A percentile compares a stretch with the other conserved stretches of the same genome.
phyloP scores from a whole-genome alignment of 1,140 invertebrate species.

The Hyposmocoma kahamanoa region DNA sequence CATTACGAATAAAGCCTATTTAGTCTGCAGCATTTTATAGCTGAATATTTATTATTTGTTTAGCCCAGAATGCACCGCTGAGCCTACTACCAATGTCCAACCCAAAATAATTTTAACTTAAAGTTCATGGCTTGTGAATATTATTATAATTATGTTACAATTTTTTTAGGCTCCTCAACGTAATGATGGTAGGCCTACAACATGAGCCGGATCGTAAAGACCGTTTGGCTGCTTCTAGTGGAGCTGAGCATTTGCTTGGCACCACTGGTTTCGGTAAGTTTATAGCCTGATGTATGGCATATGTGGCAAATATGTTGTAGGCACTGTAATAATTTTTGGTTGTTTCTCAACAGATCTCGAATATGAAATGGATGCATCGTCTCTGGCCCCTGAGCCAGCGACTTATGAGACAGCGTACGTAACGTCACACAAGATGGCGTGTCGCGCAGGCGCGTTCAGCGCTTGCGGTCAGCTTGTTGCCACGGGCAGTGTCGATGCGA shows the following conservation, averaged over 20 bases:
- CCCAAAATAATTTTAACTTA: no score
- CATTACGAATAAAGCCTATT: no score
- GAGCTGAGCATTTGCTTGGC: constrained; percentile 82
- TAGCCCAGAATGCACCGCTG: no score
- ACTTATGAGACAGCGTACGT: constrained; percentile 99
- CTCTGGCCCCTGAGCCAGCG: constrained; percentile 93
- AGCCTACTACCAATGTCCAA: no score
- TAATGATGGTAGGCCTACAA: constrained; percentile 90
- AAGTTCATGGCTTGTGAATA: no score
- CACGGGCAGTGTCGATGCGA: constrained; percentile 97
- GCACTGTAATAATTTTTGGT: no score
- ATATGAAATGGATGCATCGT: constrained; percentile 94
- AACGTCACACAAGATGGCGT: constrained; percentile 98
- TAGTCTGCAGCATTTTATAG: no score
- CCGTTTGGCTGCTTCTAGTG: constrained; percentile 74
- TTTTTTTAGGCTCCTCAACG: constrained; percentile 78
- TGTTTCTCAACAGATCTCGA: constrained; percentile 83
- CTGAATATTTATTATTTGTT: no score
- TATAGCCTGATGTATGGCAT: no score
- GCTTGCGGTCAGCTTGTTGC: constrained; percentile 96
- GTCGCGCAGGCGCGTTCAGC: constrained; percentile 95
- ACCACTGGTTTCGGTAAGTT: constrained; percentile 82
- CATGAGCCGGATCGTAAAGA: constrained; percentile 87
- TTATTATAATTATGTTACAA: no score
- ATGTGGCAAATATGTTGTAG: no score